Evolutionary conservation across 2,888 invertebrate species (phyloP).

Genomic region (Trimorus sp.): DNA sequence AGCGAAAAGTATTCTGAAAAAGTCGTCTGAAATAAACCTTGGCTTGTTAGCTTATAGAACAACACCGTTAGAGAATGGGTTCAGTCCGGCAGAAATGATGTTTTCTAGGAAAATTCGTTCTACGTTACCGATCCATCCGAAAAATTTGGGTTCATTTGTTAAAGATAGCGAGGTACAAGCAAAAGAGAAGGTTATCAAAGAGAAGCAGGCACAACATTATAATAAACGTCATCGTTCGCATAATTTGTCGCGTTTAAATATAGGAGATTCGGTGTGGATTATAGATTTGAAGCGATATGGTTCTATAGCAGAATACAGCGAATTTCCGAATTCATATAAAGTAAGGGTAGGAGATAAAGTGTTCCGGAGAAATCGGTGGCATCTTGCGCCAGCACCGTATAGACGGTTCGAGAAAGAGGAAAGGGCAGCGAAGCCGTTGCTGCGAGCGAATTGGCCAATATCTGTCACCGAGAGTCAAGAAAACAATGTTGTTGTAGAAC

Average conservation of each 20-base stretch:
- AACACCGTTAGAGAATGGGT: constrained; percentile 36
- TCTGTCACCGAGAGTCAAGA: no score
- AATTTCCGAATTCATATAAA: constrained; percentile 34
- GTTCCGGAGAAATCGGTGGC: constrained; percentile 40
- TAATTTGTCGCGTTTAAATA: constrained; percentile 51
- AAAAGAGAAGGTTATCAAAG: constrained; percentile 54
- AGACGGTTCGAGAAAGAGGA: no score
- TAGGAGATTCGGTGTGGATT: constrained; percentile 69
- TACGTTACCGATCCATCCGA: constrained; percentile 4
- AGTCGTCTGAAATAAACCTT: constrained; percentile 1
- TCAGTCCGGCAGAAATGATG: constrained; percentile 24
- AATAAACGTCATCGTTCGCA: constrained; percentile 64
- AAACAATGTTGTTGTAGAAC: no score
- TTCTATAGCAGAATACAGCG: constrained; percentile 1
- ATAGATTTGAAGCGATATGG: constrained; percentile 53
- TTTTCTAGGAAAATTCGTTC: constrained; percentile 29
- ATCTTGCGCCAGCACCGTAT: constrained; percentile 3
- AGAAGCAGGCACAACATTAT: constrained; percentile 52
- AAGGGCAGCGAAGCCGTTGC: no score
- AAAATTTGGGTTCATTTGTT: constrained; percentile 20
- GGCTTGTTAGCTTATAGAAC: constrained; percentile 32
- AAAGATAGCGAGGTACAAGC: constrained; percentile 3
- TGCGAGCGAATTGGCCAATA: no score
- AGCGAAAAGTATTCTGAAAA: constrained; percentile 25
- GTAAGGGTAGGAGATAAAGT: background rate